phyloP scores from a whole-genome alignment of 1,140 invertebrate genomes.

The Manduca sexta region DNA sequence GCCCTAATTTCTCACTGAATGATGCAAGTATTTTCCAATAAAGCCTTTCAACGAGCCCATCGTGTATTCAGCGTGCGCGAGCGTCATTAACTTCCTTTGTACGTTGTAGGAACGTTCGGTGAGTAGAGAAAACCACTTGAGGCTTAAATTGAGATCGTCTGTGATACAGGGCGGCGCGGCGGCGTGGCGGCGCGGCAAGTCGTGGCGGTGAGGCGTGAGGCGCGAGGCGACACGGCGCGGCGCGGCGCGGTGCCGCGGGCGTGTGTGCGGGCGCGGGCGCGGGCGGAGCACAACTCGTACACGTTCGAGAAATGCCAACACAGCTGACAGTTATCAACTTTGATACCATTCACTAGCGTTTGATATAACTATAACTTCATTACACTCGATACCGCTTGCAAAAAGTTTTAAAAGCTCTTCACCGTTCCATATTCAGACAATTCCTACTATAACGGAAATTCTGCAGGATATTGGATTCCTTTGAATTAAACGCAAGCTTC shows the following conservation, averaged over 20 bases:
- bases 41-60: slow-evolving; percentile 31
- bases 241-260: background rate
- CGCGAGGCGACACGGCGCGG: too few species aligned
- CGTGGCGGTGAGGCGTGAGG: too few species aligned
- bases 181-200: background rate
- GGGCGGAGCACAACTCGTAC: background rate
- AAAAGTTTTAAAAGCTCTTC: too few species aligned
- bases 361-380: too few species aligned
- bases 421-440: too few species aligned
- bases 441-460: too few species aligned
- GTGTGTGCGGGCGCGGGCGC: too few species aligned
- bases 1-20: slow-evolving; percentile 21
- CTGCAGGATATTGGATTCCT: too few species aligned
- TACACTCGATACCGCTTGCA: too few species aligned
- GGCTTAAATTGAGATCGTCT: slow-evolving; percentile 46
- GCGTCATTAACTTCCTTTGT: slow-evolving; percentile 55
- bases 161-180: slow-evolving; percentile 17
- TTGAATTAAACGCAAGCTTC: too few species aligned
- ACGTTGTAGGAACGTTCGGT: slow-evolving; percentile 28
- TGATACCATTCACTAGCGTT: slow-evolving; percentile 7
- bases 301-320: slow-evolving; percentile 17
- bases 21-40: slow-evolving; percentile 42
- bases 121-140: slow-evolving; percentile 49
- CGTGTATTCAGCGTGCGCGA: slow-evolving; percentile 39
- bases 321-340: slow-evolving; percentile 29